Evolutionary conservation across 1,140 invertebrate genomes (phyloP).

Genomic region (Heliconius nattereri): DNA sequence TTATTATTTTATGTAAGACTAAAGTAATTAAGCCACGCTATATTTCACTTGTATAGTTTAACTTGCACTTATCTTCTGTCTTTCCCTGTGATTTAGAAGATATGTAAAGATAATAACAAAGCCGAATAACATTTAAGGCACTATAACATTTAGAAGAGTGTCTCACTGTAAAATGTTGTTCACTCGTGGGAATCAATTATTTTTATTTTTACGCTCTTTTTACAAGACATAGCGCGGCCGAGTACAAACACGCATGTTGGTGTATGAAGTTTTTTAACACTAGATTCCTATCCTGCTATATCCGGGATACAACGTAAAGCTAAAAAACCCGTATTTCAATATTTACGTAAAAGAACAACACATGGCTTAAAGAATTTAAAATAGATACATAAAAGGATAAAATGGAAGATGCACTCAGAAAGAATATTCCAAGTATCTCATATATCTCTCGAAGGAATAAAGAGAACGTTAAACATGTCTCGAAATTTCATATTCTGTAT

Average conservation of each 20-base stretch:
- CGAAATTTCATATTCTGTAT: not conserved
- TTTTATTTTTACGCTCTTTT: not conserved
- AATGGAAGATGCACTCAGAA: constrained; percentile 2
- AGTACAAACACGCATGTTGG: not conserved
- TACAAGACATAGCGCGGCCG: not conserved
- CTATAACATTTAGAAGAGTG: too few relatives aligned
- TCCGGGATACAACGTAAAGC: too few relatives aligned
- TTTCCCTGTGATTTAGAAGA: too few relatives aligned
- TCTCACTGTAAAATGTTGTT: not conserved
- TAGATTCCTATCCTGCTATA: too few relatives aligned
- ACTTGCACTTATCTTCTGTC: too few relatives aligned
- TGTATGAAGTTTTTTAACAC: not conserved
- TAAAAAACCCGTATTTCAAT: not conserved
- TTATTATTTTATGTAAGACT: too few relatives aligned
- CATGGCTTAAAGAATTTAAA: not conserved
- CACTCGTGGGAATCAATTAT: not conserved
- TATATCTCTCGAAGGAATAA: not conserved
- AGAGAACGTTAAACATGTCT: not conserved
- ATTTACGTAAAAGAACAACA: not conserved
- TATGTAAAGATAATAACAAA: too few relatives aligned
- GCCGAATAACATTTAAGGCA: too few relatives aligned
- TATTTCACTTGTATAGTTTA: too few relatives aligned
- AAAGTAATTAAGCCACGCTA: too few relatives aligned
- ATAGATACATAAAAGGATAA: not conserved
- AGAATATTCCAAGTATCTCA: not conserved